Evolutionary conservation across 2,113 vertebrate genomes (phyloP), one percentile per base, ranked within the genome.

Genomic region (Anseranas semipalmata): DNA sequence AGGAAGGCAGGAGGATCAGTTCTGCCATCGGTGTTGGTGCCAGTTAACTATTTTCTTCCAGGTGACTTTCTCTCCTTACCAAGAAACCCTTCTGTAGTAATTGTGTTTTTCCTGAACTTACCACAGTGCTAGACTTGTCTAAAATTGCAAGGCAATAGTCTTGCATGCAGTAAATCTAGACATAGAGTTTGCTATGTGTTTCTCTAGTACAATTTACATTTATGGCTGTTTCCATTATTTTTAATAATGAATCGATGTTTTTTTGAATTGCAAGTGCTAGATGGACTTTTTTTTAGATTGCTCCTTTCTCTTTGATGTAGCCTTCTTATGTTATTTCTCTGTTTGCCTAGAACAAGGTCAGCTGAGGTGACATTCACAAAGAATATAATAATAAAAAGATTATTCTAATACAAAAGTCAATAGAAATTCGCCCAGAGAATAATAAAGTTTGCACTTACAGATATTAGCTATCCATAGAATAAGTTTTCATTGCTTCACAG

Each of bases 1-100:
- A 4, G 20, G 11, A 48, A 10, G 19, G 37, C 3, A n/a, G 41
- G 4, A 1, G 5, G 0, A 0, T 43, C 35, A 73, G 9, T 33
- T 43, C 37, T 85, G 8, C 5, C 22, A 22, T 22, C 37, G 7
- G 1, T 12, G 7, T 12, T 62, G 45, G 12, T 77, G 20, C 12
- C 59, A n/a, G 12, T 2, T 52, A 60, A n/a, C 8, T 37, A 3
- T 80, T 83, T 87, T 65, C 8, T 59, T 48, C 12, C 5, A 24
- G 1, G 10, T 53, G 52, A 41, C 3, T 71, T 14, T 12, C 60
- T 43, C 15, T 79, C 6, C 43, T 66, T 73, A 16, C 2, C 25
- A 71, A 60, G 15, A 66, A 84, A 53, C 2, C 2, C 16, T 35
- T 46, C 33, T 45, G 22, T 15, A 70, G 14, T 24, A 74, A 18